phyloP scores from a whole-genome alignment of 2,797 vertebrate species.

The Moxostoma hubbsi region DNA sequence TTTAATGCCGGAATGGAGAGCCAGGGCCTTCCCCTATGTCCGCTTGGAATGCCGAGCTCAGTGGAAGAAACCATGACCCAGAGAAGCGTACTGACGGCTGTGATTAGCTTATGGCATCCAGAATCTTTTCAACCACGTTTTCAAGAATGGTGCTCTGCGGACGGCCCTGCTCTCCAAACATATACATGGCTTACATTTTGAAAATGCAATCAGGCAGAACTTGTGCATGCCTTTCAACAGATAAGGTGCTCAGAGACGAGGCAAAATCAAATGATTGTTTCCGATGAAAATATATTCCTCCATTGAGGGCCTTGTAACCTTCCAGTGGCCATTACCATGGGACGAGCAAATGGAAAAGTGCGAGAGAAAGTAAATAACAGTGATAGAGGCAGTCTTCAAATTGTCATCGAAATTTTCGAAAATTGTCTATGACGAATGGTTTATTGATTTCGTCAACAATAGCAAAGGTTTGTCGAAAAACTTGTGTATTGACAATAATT shows the following conservation, averaged over 20 bases:
- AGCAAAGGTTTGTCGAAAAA: too few relatives aligned
- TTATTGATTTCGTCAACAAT: too few relatives aligned
- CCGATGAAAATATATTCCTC: constrained; percentile 25
- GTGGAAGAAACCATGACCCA: constrained; percentile 1
- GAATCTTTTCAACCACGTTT: constrained; percentile 16
- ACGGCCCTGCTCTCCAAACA: neutral
- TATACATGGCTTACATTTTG: constrained; percentile 3
- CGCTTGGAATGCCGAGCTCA: neutral
- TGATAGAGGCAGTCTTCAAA: neutral
- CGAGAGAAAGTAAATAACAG: neutral
- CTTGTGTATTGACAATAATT: too few relatives aligned
- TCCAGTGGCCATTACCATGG: constrained; percentile 4
- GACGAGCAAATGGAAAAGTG: constrained; percentile 13
- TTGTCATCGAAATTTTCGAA: too few relatives aligned
- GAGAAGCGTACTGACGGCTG: constrained; percentile 8
- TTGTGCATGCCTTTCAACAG: too few relatives aligned
- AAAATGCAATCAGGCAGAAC: constrained; percentile 22
- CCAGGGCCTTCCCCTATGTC: neutral
- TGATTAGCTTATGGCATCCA: constrained; percentile 21
- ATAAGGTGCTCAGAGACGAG: neutral
- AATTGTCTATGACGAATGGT: too few relatives aligned
- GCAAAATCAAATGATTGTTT: neutral
- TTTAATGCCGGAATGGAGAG: constrained; percentile 30
- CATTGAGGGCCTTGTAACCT: constrained; percentile 14
- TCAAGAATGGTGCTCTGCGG: neutral